Conservation (phyloP, 2,888 invertebrate species). For the Sericinus montela region DNA sequence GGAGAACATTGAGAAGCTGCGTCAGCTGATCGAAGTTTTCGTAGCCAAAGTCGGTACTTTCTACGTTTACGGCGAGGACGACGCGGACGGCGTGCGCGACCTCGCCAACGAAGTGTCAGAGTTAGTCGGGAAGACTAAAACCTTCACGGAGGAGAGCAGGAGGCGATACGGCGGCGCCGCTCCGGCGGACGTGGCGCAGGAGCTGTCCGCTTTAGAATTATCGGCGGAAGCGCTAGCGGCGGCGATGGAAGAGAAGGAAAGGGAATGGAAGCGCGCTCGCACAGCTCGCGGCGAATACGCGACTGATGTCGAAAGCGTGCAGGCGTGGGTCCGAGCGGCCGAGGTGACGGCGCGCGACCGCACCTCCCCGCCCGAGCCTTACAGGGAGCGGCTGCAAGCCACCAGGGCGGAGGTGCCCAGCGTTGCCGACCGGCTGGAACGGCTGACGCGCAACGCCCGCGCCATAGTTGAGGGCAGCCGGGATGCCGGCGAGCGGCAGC, state of each 20-base stretch:
- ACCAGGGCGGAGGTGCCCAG: slow-evolving; percentile 86
- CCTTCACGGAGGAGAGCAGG: slow-evolving; percentile 79
- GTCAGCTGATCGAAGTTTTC: slow-evolving; percentile 82
- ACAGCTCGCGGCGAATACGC: slow-evolving; percentile 90
- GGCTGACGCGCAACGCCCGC: slow-evolving; percentile 87
- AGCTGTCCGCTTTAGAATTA: slow-evolving; percentile 90
- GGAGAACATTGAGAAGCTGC: slow-evolving; percentile 83
- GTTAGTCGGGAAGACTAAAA: slow-evolving; percentile 77
- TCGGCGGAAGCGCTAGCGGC: slow-evolving; percentile 87
- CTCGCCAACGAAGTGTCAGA: slow-evolving; percentile 79
- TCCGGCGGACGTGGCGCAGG: slow-evolving; percentile 88
- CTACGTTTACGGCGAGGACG: slow-evolving; percentile 89
- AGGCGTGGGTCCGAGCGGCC: slow-evolving; percentile 90
- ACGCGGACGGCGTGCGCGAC: slow-evolving; percentile 79
- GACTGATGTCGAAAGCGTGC: slow-evolving; percentile 88
- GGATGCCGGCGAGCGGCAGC: slow-evolving; percentile 86
- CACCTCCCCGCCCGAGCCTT: slow-evolving; percentile 85
- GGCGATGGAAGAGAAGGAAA: slow-evolving; percentile 92
- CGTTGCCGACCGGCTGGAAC: slow-evolving; percentile 87
- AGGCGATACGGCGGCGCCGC: slow-evolving; percentile 82
- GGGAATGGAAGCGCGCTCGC: slow-evolving; percentile 92
- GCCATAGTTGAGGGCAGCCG: slow-evolving; percentile 88
- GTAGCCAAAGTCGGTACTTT: slow-evolving; percentile 83
- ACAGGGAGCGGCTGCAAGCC: slow-evolving; percentile 88
- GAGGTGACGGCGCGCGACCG: slow-evolving; percentile 91